Base-by-base conservation (phyloP, 2,113 vertebrate genomes). In the Colius striatus region DNA sequence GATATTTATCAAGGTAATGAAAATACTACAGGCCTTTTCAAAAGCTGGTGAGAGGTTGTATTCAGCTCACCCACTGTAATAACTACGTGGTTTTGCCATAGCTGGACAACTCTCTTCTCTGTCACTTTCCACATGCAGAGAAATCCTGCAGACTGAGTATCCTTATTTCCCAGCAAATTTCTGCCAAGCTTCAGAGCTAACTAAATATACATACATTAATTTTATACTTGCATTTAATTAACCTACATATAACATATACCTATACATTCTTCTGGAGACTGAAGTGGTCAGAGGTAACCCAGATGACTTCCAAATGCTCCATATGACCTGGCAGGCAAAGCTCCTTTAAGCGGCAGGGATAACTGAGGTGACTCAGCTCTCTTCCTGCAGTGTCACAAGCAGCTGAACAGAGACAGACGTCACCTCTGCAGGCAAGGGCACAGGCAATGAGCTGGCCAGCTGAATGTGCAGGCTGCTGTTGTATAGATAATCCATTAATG, bases 1-100 rank as follows among this genome's bases (percentile, higher is more conserved):
- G 96, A 91, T 96, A 96, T 96, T 97, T 97, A 92, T 95, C 94
- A 91, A 85, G 65, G 82, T 92, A 95, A 96, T 94, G 94, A 93
- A 95, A 96, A 85, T 82, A 85, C 68, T 57, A 74, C 41, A 72
- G 53, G n/a, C 50, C 48, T 58, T 84, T 93, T 75, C 72, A 68
- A 88, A 94, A 83, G 70, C 78, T 91, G 88, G 76, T 78, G 77
- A 79, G 81, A 94, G 34, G 81, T 55, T 92, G 63, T 36, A 22
- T 12, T 86, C 63, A 57, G 48, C 79, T 84, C 55, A 80, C 66
- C 45, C 13, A 0, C 14, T 7, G 3, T 38, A 92, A 87, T 38
- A 60, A 61, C 27, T 9, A 62, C 38, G 17, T 66, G 62, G 4
- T 82, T 91, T 55, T 95, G 48, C 45, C 20, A 7, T 8, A 82